A percentile compares a stretch with the other conserved stretches of the same genome.
phyloP scores from a whole-genome alignment of 64 coral and sea anemone species.

The Pachyseris speciosa region DNA sequence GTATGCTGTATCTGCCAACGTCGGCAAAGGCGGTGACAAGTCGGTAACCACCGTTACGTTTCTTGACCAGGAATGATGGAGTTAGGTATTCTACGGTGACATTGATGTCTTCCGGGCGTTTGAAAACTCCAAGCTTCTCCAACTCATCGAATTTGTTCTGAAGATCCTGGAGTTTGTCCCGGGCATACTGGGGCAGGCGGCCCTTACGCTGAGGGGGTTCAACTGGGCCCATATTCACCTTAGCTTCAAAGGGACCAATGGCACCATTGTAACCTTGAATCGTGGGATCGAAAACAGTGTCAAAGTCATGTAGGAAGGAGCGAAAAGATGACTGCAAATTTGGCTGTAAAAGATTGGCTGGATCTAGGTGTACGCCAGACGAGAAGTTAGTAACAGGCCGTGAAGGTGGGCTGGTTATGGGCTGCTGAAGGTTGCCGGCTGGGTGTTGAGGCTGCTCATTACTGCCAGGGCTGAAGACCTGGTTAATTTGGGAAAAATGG shows the following conservation, averaged over 20 bases:
- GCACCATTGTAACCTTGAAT: constrained; percentile 35
- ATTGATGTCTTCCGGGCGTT: no score
- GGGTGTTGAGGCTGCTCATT: not conserved
- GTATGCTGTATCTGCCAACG: no score
- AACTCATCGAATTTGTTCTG: constrained; percentile 57
- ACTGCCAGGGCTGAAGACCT: not conserved
- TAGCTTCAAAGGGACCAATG: not conserved
- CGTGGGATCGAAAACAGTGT: no score
- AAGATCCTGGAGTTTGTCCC: constrained; percentile 24
- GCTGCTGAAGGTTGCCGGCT: not conserved
- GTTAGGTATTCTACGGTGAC: no score
- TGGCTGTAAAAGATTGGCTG: not conserved
- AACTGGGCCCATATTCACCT: constrained; percentile 56
- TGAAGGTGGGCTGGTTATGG: not conserved
- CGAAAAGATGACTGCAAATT: not conserved
- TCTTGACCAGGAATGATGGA: no score
- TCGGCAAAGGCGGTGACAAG: no score
- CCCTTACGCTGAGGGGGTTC: constrained; percentile 14
- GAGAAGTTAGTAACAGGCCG: not conserved
- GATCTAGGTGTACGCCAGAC: not conserved
- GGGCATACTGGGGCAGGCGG: constrained; percentile 30
- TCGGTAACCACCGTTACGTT: no score
- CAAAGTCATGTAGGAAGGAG: no score
- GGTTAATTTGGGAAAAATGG: constrained; percentile 52
- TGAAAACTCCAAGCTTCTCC: no score